A percentile compares a stretch with the other conserved stretches of the same genome.
Evolutionary conservation across 2,888 invertebrate species (phyloP).

Genomic region (Eurytoma adleriae): DNA sequence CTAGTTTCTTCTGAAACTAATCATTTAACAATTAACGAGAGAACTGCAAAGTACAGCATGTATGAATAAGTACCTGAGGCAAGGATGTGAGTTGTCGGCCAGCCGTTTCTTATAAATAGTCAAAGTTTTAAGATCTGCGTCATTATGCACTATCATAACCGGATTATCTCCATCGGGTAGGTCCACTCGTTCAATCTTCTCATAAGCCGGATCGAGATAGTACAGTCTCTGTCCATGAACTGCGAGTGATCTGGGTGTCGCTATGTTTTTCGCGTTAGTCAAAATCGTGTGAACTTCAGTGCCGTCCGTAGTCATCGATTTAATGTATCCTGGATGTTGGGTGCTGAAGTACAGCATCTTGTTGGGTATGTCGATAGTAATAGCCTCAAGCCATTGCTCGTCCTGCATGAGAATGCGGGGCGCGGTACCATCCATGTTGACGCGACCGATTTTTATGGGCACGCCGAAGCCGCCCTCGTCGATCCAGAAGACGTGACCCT

Average conservation of each 20-base stretch:
- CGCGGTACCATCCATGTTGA: slow-evolving; percentile 95
- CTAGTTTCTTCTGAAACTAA: no score
- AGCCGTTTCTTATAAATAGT: slow-evolving; percentile 90
- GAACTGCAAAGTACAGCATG: no score
- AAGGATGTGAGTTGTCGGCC: slow-evolving; percentile 89
- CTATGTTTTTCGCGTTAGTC: slow-evolving; percentile 83
- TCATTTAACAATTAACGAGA: no score
- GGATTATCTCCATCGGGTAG: slow-evolving; percentile 88
- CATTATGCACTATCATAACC: slow-evolving; percentile 87
- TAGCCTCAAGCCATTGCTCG: slow-evolving; percentile 87
- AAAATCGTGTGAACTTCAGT: slow-evolving; percentile 83
- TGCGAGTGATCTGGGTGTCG: slow-evolving; percentile 88
- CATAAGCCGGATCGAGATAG: slow-evolving; percentile 92
- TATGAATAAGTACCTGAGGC: slow-evolving; percentile 77
- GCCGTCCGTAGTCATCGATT: slow-evolving; percentile 85
- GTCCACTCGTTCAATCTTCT: slow-evolving; percentile 91
- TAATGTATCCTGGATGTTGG: slow-evolving; percentile 84
- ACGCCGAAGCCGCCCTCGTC: slow-evolving; percentile 96
- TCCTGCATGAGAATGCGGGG: slow-evolving; percentile 85
- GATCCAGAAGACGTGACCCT: slow-evolving; percentile 95
- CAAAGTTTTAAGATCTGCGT: slow-evolving; percentile 90
- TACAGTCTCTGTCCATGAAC: slow-evolving; percentile 87
- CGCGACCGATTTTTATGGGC: slow-evolving; percentile 91
- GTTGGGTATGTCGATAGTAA: slow-evolving; percentile 89
- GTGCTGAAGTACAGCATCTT: slow-evolving; percentile 93